Evolutionary conservation across 2,888 invertebrate genomes (phyloP).

Genomic region (Oscheius sp.): DNA sequence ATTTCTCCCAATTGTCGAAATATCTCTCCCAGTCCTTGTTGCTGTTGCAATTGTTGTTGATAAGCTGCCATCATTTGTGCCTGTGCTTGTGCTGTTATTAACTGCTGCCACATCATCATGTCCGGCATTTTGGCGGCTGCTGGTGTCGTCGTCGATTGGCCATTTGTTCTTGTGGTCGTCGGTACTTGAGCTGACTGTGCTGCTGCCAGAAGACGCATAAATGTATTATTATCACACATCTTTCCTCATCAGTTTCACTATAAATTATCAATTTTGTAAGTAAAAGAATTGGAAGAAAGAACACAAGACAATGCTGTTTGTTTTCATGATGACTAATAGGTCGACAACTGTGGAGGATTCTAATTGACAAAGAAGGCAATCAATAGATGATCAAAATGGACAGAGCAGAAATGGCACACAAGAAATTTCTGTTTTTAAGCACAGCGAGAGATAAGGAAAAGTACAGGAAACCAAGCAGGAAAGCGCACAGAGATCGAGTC

Average conservation of each 20-base stretch:
- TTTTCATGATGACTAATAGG: neutral
- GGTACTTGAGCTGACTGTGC: constrained; percentile 34
- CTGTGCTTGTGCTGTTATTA: constrained; percentile 34
- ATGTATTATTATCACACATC: constrained; percentile 43
- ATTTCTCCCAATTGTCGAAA: constrained; percentile 15
- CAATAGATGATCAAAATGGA: constrained; percentile 1
- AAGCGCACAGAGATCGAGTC: neutral
- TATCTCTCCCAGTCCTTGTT: constrained; percentile 29
- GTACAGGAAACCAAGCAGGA: neutral
- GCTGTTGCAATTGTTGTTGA: constrained; percentile 27
- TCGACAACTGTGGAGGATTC: neutral
- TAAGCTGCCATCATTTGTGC: constrained; percentile 5
- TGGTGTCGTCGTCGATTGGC: neutral
- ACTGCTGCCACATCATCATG: constrained; percentile 41
- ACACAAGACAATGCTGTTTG: no score
- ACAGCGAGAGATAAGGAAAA: neutral
- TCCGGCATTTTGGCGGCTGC: constrained; percentile 9
- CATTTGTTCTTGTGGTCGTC: constrained; percentile 22
- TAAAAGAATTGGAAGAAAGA: constrained; percentile 12
- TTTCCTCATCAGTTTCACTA: neutral
- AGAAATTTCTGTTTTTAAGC: neutral
- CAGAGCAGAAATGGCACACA: constrained; percentile 1
- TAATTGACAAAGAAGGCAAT: neutral
- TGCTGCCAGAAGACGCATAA: constrained; percentile 48
- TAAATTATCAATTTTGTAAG: neutral